phyloP scores from a whole-genome alignment of 2,113 vertebrate species.

The Pseudopipra pipra region DNA sequence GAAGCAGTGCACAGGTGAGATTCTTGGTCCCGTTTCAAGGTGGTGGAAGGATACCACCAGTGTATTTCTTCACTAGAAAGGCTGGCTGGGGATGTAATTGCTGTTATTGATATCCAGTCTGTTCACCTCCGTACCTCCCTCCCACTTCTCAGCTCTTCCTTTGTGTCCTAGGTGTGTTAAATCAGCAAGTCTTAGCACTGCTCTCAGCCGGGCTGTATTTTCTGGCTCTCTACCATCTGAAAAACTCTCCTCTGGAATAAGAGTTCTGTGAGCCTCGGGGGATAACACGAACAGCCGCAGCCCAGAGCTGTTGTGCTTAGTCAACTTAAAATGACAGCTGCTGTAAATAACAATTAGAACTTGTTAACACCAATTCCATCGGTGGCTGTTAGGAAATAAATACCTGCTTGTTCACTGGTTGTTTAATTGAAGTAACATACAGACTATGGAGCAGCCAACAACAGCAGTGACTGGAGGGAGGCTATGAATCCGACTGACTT shows the following conservation, averaged over 20 bases:
- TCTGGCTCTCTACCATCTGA: not conserved
- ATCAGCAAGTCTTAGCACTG: not conserved
- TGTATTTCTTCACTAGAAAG: not conserved
- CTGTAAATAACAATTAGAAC: not conserved
- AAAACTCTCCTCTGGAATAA: not conserved
- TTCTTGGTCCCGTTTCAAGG: not conserved
- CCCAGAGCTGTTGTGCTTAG: not conserved
- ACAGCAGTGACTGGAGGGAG: not conserved
- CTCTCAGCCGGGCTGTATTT: not conserved
- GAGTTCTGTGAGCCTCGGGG: not conserved
- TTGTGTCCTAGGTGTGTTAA: not conserved
- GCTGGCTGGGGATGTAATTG: not conserved
- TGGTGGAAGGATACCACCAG: not conserved
- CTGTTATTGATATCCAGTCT: not conserved
- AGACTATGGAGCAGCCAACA: not conserved
- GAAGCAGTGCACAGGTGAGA: not conserved
- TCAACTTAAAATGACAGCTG: constrained; percentile 9
- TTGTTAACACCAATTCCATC: not conserved
- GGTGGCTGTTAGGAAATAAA: not conserved
- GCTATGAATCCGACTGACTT: not conserved
- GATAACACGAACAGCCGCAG: not conserved
- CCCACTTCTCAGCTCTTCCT: not conserved
- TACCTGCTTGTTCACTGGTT: not conserved
- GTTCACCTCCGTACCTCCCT: not conserved
- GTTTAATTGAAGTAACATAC: not conserved